These are phyloP conservation scores for Sylvia atricapilla DNA, from an alignment of 2,113 vertebrate species.

Conservation along the genomic window DNA sequence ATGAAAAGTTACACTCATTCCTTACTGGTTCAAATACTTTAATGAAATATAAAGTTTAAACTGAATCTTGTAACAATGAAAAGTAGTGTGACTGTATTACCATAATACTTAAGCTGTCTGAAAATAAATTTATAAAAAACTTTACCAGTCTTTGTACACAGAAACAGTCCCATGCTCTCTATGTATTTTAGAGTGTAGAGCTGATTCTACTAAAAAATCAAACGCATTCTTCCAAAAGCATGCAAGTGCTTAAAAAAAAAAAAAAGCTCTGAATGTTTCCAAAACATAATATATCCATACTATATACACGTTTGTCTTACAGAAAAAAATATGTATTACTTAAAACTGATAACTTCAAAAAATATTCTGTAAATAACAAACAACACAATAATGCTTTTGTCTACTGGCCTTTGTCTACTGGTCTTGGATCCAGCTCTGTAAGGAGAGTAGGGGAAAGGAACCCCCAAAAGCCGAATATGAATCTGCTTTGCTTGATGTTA, in stretches of 20 bases:
- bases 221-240: not conserved
- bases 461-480: not conserved
- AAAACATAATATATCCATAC: not conserved
- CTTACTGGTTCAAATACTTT: not conserved
- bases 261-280: not conserved
- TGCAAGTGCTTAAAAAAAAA: not conserved
- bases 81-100: not conserved
- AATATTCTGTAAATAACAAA: not conserved
- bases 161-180: not conserved
- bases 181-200: not conserved
- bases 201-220: not conserved
- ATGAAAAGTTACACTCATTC: not conserved
- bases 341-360: not conserved
- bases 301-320: not conserved
- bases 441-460: too few species aligned
- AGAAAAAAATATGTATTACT: not conserved
- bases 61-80: not conserved
- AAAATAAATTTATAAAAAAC: not conserved
- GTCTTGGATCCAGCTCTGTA: not conserved
- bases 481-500: not conserved
- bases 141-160: not conserved
- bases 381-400: not conserved
- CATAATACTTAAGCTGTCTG: not conserved
- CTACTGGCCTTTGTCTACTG: not conserved
- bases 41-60: not conserved